Base-by-base conservation (phyloP, 1,140 invertebrate species). In the Cylas formicarius region DNA sequence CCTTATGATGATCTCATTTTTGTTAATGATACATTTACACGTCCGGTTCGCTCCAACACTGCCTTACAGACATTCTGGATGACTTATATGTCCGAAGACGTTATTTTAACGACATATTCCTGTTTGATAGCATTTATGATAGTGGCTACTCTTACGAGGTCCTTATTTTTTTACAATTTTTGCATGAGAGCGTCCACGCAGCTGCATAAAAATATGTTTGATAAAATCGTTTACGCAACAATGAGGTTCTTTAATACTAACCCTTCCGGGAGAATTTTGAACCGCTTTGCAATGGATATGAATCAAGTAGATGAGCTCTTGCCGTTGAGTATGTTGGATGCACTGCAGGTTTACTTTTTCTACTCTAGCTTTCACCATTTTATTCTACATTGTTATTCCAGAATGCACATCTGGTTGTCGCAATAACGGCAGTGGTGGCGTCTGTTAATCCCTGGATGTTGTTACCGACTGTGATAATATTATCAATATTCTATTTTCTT, bases 171-270 rank as follows among this genome's bases (percentile, higher is more conserved):
- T 60, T 89, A 87, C 57, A 63, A 71, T 10, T 69, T 84, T 38
- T 84, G 83, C 40, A 84, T 88, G 73, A 71, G 67, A 37, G 79
- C 85, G 6, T 52, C 49, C 7, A 48, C 28, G n/a, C 55, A 32
- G 8, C 17, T 90, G 1, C 91, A 95, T 58, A 84, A 92, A 58
- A 69, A 65, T 5, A 90, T 95, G 80, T 93, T 93, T 57, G 66
- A 70, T 11, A 81, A 80, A 32, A 77, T 95, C 2, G 77, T 90
- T 17, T 72, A 81, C 5, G 82, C 86, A 0, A 84, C 81, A 1
- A 90, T 93, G 74, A 71, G 76, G 7, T 95, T 94, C 67, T 95
- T 94, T 64, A 89, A 91, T 52, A 82, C 78, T 7, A 93, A 93
- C 64, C 82, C 86, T 2, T 72, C 72, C 48, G 84, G 82, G 4